phyloP scores from a whole-genome alignment of 2,113 vertebrate genomes.

The Corapipo altera region DNA sequence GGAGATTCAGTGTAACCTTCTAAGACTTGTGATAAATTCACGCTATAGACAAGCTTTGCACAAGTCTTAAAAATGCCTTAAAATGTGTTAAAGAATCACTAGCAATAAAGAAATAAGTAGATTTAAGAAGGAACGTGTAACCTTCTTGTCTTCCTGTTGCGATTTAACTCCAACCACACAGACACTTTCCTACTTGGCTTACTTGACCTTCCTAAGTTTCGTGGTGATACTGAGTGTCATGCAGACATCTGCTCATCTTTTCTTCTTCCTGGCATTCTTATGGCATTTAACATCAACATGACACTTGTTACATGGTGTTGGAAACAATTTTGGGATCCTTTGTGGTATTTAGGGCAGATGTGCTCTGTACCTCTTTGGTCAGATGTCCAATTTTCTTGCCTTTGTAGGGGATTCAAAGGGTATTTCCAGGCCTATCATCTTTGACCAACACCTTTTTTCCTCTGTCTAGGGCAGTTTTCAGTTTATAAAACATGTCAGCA shows the following conservation, averaged over 20 bases:
- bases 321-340: background rate
- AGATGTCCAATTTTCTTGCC: background rate
- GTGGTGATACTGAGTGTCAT: background rate
- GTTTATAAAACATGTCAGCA: background rate
- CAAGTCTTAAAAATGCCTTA: background rate
- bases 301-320: background rate
- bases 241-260: background rate
- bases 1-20: background rate
- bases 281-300: background rate
- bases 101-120: background rate
- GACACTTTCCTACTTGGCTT: background rate
- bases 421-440: background rate
- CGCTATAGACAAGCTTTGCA: background rate
- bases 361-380: background rate
- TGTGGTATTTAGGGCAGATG: background rate
- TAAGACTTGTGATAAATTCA: background rate
- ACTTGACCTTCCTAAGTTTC: background rate
- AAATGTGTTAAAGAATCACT: background rate
- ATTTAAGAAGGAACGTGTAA: background rate
- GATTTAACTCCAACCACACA: background rate
- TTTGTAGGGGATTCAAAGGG: background rate
- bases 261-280: background rate
- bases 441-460: background rate
- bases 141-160: background rate
- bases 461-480: background rate